Evolutionary conservation across 2,797 vertebrate species (phyloP).

Genomic region (Iguana delicatissima): DNA sequence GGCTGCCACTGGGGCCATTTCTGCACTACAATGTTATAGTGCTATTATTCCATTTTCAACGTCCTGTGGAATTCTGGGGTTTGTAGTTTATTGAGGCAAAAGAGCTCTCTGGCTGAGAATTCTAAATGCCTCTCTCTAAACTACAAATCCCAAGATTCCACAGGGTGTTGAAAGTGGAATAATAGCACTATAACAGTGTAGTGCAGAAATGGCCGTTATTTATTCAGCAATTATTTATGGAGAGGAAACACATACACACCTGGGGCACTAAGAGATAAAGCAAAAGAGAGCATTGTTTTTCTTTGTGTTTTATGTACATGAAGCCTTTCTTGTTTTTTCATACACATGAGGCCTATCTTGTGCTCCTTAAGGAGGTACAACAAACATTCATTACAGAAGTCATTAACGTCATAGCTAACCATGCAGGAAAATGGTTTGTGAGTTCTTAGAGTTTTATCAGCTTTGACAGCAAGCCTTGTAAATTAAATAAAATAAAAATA

Average conservation of each 20-base stretch:
- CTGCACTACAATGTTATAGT: no score
- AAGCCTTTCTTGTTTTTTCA: neutral
- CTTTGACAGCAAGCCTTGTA: neutral
- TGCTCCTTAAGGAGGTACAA: conserved; percentile 21
- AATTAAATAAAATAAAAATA: neutral
- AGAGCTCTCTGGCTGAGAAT: no score
- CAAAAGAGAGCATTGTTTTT: conserved; percentile 36
- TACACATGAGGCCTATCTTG: neutral
- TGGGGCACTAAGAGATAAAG: conserved; percentile 14
- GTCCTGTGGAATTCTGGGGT: no score
- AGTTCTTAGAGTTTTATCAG: neutral
- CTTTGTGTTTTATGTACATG: no score
- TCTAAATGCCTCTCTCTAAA: no score
- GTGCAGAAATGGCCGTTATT: conserved; percentile 39
- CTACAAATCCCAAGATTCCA: no score
- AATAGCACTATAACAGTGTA: no score
- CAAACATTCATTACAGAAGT: neutral
- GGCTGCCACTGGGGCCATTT: no score
- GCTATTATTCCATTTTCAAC: no score
- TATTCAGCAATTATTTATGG: conserved; percentile 59
- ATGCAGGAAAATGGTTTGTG: conserved; percentile 4
- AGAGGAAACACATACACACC: conserved; percentile 54
- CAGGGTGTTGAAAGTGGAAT: no score
- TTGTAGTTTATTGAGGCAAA: no score
- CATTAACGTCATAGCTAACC: neutral